A percentile compares a stretch with the other conserved stretches of the same genome.
Conservation (phyloP, 2,797 vertebrate genomes). For the Mallotus villosus region DNA sequence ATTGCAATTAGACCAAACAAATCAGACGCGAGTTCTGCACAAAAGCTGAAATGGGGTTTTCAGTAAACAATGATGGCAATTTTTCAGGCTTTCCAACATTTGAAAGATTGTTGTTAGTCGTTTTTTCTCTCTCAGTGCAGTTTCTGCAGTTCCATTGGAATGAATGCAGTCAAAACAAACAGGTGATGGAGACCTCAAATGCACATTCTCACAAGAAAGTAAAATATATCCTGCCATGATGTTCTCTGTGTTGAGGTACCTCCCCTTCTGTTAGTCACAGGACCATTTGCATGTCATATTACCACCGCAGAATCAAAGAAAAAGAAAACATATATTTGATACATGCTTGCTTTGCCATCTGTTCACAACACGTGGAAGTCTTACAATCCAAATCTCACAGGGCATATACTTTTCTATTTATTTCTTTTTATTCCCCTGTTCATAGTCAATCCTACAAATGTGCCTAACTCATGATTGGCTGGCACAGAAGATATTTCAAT, state of each 20-base stretch:
- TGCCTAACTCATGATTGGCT: constrained; percentile 54
- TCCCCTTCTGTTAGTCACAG: constrained; percentile 63
- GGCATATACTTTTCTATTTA: constrained; percentile 45
- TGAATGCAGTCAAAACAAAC: constrained; percentile 70
- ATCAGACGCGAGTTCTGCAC: constrained; percentile 38
- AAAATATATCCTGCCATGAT: constrained; percentile 51
- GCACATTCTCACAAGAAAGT: constrained; percentile 56
- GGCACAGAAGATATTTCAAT: constrained; percentile 64
- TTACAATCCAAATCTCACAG: constrained; percentile 59
- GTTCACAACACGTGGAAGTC: constrained; percentile 70
- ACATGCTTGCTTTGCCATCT: constrained; percentile 76
- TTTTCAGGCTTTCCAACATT: constrained; percentile 51
- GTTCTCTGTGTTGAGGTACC: constrained; percentile 61
- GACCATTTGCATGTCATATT: constrained; percentile 73
- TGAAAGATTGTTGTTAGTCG: constrained; percentile 73
- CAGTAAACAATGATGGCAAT: constrained; percentile 66
- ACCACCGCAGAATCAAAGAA: constrained; percentile 73
- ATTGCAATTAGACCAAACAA: constrained; percentile 70
- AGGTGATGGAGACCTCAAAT: constrained; percentile 65
- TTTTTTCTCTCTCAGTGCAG: constrained; percentile 54
- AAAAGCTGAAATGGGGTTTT: constrained; percentile 62
- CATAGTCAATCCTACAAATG: constrained; percentile 62
- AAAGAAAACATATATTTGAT: constrained; percentile 73
- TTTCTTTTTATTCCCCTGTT: constrained; percentile 3
- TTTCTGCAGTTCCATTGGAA: constrained; percentile 56